These are phyloP conservation scores for Drosophila guanche DNA, from an alignment of 1,140 invertebrate genomes.

Conservation along the genomic window DNA sequence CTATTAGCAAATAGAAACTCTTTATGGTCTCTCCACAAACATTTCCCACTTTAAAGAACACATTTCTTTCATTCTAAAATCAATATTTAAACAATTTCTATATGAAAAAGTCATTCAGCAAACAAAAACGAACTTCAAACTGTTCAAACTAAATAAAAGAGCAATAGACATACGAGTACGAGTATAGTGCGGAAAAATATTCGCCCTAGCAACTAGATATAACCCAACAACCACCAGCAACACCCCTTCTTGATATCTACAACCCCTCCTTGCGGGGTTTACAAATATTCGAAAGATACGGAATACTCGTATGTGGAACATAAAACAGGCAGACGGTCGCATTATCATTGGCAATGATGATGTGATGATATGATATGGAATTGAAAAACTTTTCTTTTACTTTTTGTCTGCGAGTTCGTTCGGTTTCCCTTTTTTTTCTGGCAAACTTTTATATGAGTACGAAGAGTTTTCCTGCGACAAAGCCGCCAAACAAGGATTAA, in stretches of 20 bases:
- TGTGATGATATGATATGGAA: slow-evolving; percentile 81
- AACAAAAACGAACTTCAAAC: slow-evolving; percentile 46
- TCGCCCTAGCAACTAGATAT: slow-evolving; percentile 29
- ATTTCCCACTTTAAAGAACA: neutral
- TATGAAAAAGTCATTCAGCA: slow-evolving; percentile 63
- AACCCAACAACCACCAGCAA: neutral
- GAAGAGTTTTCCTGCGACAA: slow-evolving; percentile 56
- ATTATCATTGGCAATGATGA: slow-evolving; percentile 79
- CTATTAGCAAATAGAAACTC: neutral
- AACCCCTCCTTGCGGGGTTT: neutral
- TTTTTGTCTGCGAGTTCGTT: slow-evolving; percentile 13
- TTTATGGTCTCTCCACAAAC: neutral
- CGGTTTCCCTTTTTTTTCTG: slow-evolving; percentile 25
- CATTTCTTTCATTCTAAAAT: slow-evolving; percentile 35
- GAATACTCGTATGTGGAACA: slow-evolving; percentile 24
- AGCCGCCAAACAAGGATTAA: slow-evolving; percentile 67
- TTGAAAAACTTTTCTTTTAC: slow-evolving; percentile 71
- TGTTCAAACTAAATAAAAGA: slow-evolving; percentile 40
- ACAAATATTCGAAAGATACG: slow-evolving; percentile 63
- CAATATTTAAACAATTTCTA: slow-evolving; percentile 51
- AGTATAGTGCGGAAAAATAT: slow-evolving; percentile 11
- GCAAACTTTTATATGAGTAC: slow-evolving; percentile 61
- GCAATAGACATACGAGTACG: slow-evolving; percentile 10
- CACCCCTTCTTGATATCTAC: neutral
- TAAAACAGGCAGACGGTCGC: slow-evolving; percentile 62